Evolutionary conservation across 2,888 invertebrate genomes (phyloP).

Genomic region (Odontomyia ornata): DNA sequence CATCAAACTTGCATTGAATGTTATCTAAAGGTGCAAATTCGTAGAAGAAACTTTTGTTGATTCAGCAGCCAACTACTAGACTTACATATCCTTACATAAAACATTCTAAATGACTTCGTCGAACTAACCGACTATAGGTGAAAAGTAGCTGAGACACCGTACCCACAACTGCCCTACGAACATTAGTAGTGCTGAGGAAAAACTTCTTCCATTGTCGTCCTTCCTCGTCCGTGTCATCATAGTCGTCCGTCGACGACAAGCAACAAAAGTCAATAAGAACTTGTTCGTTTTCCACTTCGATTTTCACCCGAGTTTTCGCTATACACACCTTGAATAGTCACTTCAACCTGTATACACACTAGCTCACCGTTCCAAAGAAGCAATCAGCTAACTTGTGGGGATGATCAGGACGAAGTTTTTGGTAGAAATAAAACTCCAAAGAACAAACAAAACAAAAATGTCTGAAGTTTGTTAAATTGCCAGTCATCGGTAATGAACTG

Average conservation of each 20-base stretch:
- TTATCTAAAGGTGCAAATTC: conserved; percentile 27
- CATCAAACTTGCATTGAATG: no score
- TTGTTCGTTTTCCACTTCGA: conserved; percentile 12
- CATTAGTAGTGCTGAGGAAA: conserved; percentile 5
- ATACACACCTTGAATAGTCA: not conserved
- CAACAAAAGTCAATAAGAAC: conserved; percentile 12
- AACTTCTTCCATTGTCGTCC: not conserved
- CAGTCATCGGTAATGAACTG: conserved; percentile 48
- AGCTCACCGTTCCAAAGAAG: not conserved
- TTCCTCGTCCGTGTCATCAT: not conserved
- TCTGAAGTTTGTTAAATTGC: conserved; percentile 37
- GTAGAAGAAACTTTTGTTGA: conserved; percentile 35
- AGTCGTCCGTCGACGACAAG: conserved; percentile 2
- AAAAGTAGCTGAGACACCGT: not conserved
- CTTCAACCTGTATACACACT: not conserved
- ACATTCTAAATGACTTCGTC: not conserved
- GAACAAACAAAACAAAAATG: not conserved
- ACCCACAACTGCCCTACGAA: not conserved
- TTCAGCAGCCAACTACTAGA: not conserved
- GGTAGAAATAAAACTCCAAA: not conserved
- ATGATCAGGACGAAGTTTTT: not conserved
- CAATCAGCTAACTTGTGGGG: not conserved
- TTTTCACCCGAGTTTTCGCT: not conserved
- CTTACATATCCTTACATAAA: not conserved
- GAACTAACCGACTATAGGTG: not conserved